A percentile compares a stretch with the other conserved stretches of the same genome.
phyloP scores from a whole-genome alignment of 2,888 invertebrate species.

The Axea sp. region DNA sequence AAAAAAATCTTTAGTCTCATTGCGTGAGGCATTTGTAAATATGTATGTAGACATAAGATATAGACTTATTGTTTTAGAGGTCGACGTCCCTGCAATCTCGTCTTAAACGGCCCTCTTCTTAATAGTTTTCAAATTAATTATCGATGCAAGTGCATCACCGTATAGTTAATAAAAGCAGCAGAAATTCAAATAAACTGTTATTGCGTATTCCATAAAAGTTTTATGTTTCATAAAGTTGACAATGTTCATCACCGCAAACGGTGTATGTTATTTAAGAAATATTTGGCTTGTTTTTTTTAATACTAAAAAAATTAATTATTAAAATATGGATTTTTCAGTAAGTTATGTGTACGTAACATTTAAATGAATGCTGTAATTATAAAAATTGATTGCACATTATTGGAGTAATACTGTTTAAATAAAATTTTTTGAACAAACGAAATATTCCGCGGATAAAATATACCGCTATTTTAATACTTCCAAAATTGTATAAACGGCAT shows the following conservation, averaged over 20 bases:
- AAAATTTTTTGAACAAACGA: neutral
- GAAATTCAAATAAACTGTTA: slow-evolving; percentile 18
- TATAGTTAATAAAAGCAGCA: slow-evolving; percentile 4
- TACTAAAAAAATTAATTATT: too few species aligned
- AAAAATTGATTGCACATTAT: too few species aligned
- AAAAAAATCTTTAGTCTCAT: slow-evolving; percentile 64
- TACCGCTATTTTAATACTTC: slow-evolving; percentile 1
- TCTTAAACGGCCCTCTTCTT: slow-evolving; percentile 69
- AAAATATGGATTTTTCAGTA: too few species aligned
- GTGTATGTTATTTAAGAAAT: neutral
- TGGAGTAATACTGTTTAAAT: neutral
- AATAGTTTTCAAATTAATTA: slow-evolving; percentile 50
- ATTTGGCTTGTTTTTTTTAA: slow-evolving; percentile 1
- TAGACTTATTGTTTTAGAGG: slow-evolving; percentile 78
- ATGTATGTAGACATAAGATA: slow-evolving; percentile 79
- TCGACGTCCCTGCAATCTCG: slow-evolving; percentile 75
- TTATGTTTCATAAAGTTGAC: neutral
- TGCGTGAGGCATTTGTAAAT: slow-evolving; percentile 75
- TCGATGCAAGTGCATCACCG: neutral
- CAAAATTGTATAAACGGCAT: neutral
- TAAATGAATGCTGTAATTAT: neutral
- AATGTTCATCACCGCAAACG: neutral
- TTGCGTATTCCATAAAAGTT: neutral
- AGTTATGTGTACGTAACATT: neutral
- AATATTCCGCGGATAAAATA: neutral